phyloP scores from a whole-genome alignment of 2,797 vertebrate genomes.

The Takifugu ocellatus region DNA sequence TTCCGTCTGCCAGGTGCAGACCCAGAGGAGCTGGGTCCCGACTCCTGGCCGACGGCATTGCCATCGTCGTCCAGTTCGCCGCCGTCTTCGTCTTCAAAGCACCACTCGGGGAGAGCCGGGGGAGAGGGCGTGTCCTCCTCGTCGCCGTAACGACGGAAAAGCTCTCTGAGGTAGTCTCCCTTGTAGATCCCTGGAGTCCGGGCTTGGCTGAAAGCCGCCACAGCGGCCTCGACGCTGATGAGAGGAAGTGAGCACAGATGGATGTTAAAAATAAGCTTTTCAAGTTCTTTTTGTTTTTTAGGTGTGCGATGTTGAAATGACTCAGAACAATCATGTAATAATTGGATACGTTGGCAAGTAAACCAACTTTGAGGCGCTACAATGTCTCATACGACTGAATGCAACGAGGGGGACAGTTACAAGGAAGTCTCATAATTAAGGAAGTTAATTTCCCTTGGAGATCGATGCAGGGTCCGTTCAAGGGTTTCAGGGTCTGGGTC shows the following conservation, averaged over 20 bases:
- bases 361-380: too few relatives aligned
- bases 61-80: constrained; percentile 84
- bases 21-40: constrained; percentile 90
- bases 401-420: not conserved
- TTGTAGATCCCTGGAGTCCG: constrained; percentile 98
- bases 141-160: constrained; percentile 93
- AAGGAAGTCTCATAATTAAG: too few relatives aligned
- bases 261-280: not conserved
- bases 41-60: constrained; percentile 80
- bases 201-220: constrained; percentile 88
- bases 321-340: not conserved
- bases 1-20: constrained; percentile 84
- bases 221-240: constrained; percentile 90
- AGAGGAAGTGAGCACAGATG: constrained; percentile 10
- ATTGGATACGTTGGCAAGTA: too few relatives aligned
- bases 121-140: constrained; percentile 88
- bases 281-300: not conserved
- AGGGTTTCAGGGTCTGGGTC: too few relatives aligned
- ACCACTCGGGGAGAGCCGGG: constrained; percentile 93
- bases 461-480: too few relatives aligned
- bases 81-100: constrained; percentile 82
- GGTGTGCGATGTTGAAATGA: not conserved
- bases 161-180: constrained; percentile 96
- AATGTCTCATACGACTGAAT: too few relatives aligned
- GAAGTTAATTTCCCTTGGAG: too few relatives aligned